Evolutionary conservation across 2,113 vertebrate genomes (phyloP).

Genomic region (Anolis carolinensis): DNA sequence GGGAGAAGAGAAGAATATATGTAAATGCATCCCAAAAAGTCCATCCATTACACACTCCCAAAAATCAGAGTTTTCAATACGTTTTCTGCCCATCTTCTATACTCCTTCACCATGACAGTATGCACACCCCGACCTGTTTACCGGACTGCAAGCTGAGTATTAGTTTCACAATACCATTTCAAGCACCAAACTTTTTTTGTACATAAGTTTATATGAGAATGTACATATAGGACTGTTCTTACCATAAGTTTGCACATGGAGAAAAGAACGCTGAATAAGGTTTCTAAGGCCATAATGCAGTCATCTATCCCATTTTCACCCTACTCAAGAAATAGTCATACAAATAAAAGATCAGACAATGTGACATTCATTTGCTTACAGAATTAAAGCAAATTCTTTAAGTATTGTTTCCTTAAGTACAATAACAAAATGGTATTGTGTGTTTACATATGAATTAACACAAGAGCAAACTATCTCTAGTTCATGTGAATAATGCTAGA

Average conservation of each 20-base stretch:
- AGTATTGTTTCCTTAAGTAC: background rate
- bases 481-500: background rate
- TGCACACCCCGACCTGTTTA: background rate
- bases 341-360: background rate
- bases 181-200: background rate
- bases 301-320: constrained; percentile 91
- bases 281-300: constrained; percentile 92
- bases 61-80: background rate
- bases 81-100: background rate
- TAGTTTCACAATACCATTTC: background rate
- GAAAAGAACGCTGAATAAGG: constrained; percentile 93
- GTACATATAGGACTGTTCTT: constrained; percentile 64
- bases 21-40: too few relatives aligned
- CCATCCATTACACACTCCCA: background rate
- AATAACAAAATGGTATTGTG: background rate
- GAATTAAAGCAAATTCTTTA: too few relatives aligned
- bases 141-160: background rate
- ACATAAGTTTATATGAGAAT: constrained; percentile 1
- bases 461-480: background rate
- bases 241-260: constrained; percentile 98
- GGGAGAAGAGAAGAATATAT: background rate
- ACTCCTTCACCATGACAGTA: background rate
- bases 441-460: background rate
- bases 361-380: background rate
- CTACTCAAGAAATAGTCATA: constrained; percentile 67